Base-by-base conservation (phyloP, 2,113 vertebrate genomes). In the Lucifuga dentata region DNA sequence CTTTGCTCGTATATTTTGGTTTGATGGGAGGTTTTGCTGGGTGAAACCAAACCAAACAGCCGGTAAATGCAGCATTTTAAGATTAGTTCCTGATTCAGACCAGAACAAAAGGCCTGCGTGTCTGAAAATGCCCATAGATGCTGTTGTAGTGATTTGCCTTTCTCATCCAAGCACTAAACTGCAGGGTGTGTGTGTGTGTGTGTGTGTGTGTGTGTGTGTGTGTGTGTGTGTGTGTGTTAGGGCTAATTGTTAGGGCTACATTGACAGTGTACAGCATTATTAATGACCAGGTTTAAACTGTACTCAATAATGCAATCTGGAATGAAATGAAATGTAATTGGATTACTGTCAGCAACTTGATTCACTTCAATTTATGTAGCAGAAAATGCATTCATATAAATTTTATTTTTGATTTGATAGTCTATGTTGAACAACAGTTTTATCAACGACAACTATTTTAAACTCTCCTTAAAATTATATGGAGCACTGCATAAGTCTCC, bases 241-340 rank as follows among this genome's bases (percentile, higher is more conserved):
- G 12, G 13, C 26, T 29, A 29, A 29, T 29, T 29, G 26, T 29
- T 29, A 3, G 7, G 26, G 26, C 26, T 29, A 7, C 26, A 29
- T 16, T 41, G 3, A 17, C 39, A 32, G 11, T 20, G 44, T 36
- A 21, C 41, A 64, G 32, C 38, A 23, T 64, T 39, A 63, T 40
- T 61, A 45, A 48, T 57, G 19, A 24, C 19, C 48, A 29, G 36
- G 21, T 55, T 76, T 38, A 59, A 83, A 58, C 33, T 17, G 38
- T 45, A 51, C 39, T 65, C 48, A 59, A 35, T 61, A 0, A 67
- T 17, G 20, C 50, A 45, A 76, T 74, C 41, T 39, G 35, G 50
- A 76, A 29, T 24, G 26, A 68, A 81, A 46, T 32, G n/a, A 68
- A 81, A 46, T 32, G n/a, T 39, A 65, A 66, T 76, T 59, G 56